Evolutionary conservation across 2,797 vertebrate genomes (phyloP).

Genomic region (Myotis findleyi): DNA sequence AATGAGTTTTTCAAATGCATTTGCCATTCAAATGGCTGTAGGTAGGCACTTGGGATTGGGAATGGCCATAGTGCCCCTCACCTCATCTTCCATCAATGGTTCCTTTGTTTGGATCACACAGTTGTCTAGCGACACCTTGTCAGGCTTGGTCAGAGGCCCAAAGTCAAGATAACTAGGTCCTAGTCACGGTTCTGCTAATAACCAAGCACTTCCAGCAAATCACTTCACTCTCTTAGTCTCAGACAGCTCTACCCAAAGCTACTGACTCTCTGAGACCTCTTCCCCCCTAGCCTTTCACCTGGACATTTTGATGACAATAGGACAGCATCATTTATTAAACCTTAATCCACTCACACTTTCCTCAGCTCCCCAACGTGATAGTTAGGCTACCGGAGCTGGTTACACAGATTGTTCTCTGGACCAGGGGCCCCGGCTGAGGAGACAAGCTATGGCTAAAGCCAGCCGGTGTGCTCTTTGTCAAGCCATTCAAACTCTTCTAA

Average conservation of each 20-base stretch:
- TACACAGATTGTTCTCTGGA: background rate
- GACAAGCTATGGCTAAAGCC: background rate
- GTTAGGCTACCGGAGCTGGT: background rate
- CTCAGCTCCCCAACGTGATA: rapidly evolving
- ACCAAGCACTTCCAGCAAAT: background rate
- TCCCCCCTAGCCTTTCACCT: background rate
- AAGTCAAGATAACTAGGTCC: background rate
- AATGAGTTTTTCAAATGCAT: background rate
- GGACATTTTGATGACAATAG: background rate
- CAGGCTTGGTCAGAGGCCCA: background rate
- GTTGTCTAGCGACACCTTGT: background rate
- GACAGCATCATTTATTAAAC: background rate
- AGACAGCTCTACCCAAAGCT: background rate
- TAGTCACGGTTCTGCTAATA: background rate
- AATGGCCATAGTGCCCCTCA: background rate
- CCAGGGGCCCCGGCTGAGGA: background rate
- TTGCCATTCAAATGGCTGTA: background rate
- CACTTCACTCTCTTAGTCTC: background rate
- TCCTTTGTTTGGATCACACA: background rate
- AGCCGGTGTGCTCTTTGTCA: background rate
- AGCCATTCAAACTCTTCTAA: background rate
- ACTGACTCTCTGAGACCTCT: background rate
- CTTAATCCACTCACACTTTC: background rate
- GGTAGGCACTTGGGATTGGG: background rate
- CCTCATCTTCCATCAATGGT: background rate